Evolutionary conservation across 2,888 invertebrate species (phyloP).

Genomic region (Tineola bisselliella): DNA sequence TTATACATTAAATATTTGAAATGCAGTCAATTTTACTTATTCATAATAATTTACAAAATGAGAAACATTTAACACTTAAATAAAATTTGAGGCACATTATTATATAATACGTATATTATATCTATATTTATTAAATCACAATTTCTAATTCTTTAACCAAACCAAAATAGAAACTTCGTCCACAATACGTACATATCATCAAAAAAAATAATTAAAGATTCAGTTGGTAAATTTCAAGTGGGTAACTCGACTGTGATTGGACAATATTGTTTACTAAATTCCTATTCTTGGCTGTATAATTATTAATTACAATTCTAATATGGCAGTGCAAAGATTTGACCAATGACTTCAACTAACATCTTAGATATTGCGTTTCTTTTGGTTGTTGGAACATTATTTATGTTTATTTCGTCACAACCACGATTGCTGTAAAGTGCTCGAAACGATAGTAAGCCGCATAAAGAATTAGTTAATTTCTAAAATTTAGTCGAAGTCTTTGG

Average conservation of each 20-base stretch:
- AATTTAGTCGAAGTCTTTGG: too few species aligned
- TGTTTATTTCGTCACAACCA: too few species aligned
- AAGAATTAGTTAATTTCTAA: too few species aligned
- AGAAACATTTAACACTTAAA: slow-evolving; percentile 18
- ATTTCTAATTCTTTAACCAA: neutral
- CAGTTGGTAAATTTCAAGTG: too few species aligned
- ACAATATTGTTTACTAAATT: neutral
- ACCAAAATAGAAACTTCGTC: neutral
- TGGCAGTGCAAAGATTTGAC: slow-evolving; percentile 62
- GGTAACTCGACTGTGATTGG: too few species aligned
- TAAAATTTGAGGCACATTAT: slow-evolving; percentile 63
- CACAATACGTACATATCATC: slow-evolving; percentile 20
- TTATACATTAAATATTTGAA: neutral
- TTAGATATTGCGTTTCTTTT: too few species aligned
- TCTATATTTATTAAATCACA: slow-evolving; percentile 21
- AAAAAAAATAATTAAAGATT: too few species aligned
- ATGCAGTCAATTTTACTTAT: neutral
- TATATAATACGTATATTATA: slow-evolving; percentile 53
- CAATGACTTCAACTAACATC: too few species aligned
- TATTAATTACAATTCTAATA: slow-evolving; percentile 41
- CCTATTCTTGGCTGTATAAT: neutral
- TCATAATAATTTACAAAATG: neutral
- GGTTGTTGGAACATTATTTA: too few species aligned
- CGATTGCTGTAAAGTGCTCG: too few species aligned
- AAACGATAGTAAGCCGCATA: too few species aligned